Conservation (phyloP, 2,888 invertebrate genomes). For the Altica lythri region DNA sequence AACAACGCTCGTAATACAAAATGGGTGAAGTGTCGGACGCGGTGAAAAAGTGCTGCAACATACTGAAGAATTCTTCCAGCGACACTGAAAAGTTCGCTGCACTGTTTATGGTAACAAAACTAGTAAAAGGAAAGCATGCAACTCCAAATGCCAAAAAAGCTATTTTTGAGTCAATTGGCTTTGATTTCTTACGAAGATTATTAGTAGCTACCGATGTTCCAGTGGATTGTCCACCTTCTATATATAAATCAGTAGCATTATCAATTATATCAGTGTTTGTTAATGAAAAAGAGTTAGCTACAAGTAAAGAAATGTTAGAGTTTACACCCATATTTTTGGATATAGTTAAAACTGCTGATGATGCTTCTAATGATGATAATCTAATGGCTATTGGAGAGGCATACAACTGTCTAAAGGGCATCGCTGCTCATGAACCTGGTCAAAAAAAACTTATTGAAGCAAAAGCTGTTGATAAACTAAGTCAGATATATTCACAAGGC, state of each 20-base stretch:
- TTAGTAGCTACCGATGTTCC: constrained; percentile 77
- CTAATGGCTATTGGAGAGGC: constrained; percentile 86
- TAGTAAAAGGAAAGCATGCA: constrained; percentile 84
- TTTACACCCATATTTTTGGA: constrained; percentile 83
- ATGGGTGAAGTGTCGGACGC: constrained; percentile 70
- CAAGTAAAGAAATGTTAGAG: constrained; percentile 81
- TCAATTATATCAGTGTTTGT: constrained; percentile 88
- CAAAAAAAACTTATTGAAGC: constrained; percentile 78
- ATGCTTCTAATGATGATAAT: constrained; percentile 83
- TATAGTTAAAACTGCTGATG: constrained; percentile 82
- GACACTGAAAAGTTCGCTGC: constrained; percentile 93
- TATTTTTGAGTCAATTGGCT: constrained; percentile 88
- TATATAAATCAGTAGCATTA: constrained; percentile 89
- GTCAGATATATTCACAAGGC: constrained; percentile 84
- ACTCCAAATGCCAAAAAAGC: constrained; percentile 71
- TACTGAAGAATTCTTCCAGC: constrained; percentile 77
- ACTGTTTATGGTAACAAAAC: constrained; percentile 88
- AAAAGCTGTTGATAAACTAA: constrained; percentile 80
- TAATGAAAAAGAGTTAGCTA: constrained; percentile 77
- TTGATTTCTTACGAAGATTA: constrained; percentile 81
- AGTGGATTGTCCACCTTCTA: constrained; percentile 84
- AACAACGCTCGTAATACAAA: constrained; percentile 8
- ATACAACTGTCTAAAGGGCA: constrained; percentile 80
- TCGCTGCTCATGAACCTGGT: constrained; percentile 78
- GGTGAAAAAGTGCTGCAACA: constrained; percentile 82